Conservation (phyloP, 2,888 invertebrate species). For the Minunthozetes semirufus region DNA sequence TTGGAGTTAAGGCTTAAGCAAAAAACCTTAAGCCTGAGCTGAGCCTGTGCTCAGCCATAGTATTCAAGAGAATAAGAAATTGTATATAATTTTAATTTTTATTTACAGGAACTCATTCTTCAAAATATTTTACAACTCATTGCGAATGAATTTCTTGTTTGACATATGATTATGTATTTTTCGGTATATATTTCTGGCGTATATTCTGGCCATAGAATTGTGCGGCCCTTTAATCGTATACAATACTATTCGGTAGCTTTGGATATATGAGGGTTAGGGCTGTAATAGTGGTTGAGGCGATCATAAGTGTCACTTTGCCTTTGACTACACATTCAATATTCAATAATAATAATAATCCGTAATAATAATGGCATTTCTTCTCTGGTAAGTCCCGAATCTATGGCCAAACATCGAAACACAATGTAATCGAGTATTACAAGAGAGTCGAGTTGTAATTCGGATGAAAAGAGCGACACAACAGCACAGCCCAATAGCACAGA, state of each 20-base stretch:
- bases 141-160: background rate
- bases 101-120: conserved; percentile 11
- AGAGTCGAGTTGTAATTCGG: conserved; percentile 29
- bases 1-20: background rate
- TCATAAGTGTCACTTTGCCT: conserved; percentile 24
- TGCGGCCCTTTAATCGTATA: background rate
- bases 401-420: background rate
- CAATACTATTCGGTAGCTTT: background rate
- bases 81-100: conserved; percentile 7
- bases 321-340: background rate
- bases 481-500: background rate
- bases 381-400: background rate
- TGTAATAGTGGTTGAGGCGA: background rate
- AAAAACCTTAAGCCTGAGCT: background rate
- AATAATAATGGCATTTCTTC: conserved; percentile 23
- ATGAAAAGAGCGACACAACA: conserved; percentile 22
- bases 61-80: background rate
- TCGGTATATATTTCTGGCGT: background rate
- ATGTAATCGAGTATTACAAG: conserved; percentile 15
- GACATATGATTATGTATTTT: conserved; percentile 1
- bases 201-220: background rate
- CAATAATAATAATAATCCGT: background rate
- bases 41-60: too few species aligned
- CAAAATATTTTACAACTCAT: background rate
- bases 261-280: background rate